Percentiles rank a stretch among this genome's conserved stretches.
Evolutionary conservation across 2,797 vertebrate species (phyloP).

Genomic region (Anomalospiza imberbis): DNA sequence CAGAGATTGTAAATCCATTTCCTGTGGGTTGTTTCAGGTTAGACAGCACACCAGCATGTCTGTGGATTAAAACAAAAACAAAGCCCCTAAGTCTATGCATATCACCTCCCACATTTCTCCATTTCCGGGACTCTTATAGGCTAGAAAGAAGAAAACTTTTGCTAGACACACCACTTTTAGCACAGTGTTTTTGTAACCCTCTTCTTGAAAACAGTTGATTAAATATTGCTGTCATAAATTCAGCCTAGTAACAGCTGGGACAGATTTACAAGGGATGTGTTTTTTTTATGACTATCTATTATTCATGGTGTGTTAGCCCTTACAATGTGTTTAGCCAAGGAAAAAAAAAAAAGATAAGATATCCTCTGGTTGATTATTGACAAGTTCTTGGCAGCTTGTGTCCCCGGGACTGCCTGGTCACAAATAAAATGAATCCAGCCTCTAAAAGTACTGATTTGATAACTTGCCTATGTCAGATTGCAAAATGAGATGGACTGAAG

Average conservation of each 20-base stretch:
- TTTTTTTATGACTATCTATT: constrained; percentile 59
- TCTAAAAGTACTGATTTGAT: constrained; percentile 8
- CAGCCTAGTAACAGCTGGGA: constrained; percentile 56
- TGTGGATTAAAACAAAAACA: not conserved
- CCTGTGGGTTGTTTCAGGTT: not conserved
- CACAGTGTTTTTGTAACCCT: not conserved
- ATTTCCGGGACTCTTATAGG: not conserved
- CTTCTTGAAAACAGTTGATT: constrained; percentile 52
- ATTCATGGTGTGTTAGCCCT: constrained; percentile 60
- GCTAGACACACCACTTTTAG: constrained; percentile 11
- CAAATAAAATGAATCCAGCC: constrained; percentile 46
- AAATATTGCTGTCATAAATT: constrained; percentile 58
- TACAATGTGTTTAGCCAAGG: constrained; percentile 59
- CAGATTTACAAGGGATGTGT: constrained; percentile 66
- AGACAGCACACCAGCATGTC: not conserved
- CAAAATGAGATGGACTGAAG: not conserved
- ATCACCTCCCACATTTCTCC: not conserved
- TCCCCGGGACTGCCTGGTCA: not conserved
- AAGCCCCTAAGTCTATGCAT: not conserved
- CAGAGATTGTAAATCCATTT: not conserved
- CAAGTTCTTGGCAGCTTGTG: constrained; percentile 46
- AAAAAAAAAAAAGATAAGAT: constrained; percentile 49
- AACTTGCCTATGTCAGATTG: not conserved
- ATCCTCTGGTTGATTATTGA: constrained; percentile 67
- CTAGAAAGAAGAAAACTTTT: not conserved